phyloP scores from a whole-genome alignment of 2,888 invertebrate genomes.

The Ephialtes manifestator region DNA sequence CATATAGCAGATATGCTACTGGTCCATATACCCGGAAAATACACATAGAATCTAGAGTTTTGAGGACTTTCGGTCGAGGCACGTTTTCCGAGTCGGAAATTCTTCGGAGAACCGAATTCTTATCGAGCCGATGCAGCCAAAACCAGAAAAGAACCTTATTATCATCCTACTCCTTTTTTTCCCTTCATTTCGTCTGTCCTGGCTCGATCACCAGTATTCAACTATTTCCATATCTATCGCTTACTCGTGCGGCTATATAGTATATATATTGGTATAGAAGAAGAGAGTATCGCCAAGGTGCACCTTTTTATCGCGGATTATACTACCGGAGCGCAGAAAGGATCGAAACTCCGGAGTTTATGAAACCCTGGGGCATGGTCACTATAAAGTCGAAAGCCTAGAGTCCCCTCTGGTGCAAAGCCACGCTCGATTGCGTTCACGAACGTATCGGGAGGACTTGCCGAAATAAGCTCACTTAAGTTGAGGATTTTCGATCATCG shows the following conservation, averaged over 20 bases:
- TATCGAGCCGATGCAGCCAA: slow-evolving; percentile 60
- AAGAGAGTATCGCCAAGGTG: slow-evolving; percentile 42
- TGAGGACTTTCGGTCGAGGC: slow-evolving; percentile 26
- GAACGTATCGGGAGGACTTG: neutral
- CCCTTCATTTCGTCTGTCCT: slow-evolving; percentile 41
- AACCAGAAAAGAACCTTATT: slow-evolving; percentile 57
- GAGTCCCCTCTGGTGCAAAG: neutral
- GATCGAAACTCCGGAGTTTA: slow-evolving; percentile 55
- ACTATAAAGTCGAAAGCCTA: slow-evolving; percentile 50
- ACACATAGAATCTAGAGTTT: slow-evolving; percentile 11
- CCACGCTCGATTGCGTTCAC: slow-evolving; percentile 6
- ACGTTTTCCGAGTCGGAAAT: slow-evolving; percentile 22
- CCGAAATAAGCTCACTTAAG: slow-evolving; percentile 24
- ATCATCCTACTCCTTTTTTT: slow-evolving; percentile 55
- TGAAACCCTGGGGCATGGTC: slow-evolving; percentile 47
- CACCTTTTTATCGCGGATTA: slow-evolving; percentile 43
- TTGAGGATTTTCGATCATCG: slow-evolving; percentile 9
- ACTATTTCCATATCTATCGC: slow-evolving; percentile 59
- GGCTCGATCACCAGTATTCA: slow-evolving; percentile 50
- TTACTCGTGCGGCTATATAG: slow-evolving; percentile 23
- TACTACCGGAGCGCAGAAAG: slow-evolving; percentile 32
- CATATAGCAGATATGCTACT: neutral
- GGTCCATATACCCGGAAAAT: neutral
- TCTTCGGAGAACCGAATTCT: slow-evolving; percentile 37
- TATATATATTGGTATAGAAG: slow-evolving; percentile 18